phyloP scores from a whole-genome alignment of 2,888 invertebrate genomes.

The Busseola fusca region DNA sequence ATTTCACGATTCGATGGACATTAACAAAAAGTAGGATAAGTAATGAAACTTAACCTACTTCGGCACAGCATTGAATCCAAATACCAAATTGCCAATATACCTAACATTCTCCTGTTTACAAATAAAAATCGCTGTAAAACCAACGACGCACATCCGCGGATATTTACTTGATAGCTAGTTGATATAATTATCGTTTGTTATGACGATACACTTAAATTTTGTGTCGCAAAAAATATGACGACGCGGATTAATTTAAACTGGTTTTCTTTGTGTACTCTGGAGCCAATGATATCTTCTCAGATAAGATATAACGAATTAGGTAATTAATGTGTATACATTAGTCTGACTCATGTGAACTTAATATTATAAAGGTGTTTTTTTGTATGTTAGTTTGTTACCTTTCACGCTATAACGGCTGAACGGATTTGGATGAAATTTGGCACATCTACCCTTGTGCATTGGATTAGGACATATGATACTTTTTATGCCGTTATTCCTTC shows the following conservation, averaged over 20 bases:
- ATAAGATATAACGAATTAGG: conserved; percentile 28
- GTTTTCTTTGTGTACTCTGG: conserved; percentile 24
- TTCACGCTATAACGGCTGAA: background rate
- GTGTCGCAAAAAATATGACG: conserved; percentile 34
- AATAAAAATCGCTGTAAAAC: conserved; percentile 19
- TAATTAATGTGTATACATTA: conserved; percentile 30
- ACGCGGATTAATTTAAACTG: conserved; percentile 21
- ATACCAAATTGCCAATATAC: conserved; percentile 4
- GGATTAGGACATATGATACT: background rate
- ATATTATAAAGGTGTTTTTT: background rate
- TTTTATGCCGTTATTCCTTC: background rate
- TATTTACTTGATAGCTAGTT: conserved; percentile 14
- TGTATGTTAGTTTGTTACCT: background rate
- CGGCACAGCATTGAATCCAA: conserved; percentile 5
- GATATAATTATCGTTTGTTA: conserved; percentile 28
- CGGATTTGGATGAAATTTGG: background rate
- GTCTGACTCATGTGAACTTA: conserved; percentile 28
- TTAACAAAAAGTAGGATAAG: conserved; percentile 20
- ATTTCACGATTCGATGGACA: conserved; percentile 29
- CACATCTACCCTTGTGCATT: background rate
- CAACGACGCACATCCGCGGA: conserved; percentile 32
- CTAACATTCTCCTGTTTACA: conserved; percentile 14
- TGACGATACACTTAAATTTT: conserved; percentile 13
- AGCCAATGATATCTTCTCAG: conserved; percentile 27
- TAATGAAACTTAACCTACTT: conserved; percentile 3